Percentiles rank a stretch among this genome's conserved stretches.
Evolutionary conservation across 1,140 invertebrate species (phyloP).

Genomic region (Tachypleus tridentatus): DNA sequence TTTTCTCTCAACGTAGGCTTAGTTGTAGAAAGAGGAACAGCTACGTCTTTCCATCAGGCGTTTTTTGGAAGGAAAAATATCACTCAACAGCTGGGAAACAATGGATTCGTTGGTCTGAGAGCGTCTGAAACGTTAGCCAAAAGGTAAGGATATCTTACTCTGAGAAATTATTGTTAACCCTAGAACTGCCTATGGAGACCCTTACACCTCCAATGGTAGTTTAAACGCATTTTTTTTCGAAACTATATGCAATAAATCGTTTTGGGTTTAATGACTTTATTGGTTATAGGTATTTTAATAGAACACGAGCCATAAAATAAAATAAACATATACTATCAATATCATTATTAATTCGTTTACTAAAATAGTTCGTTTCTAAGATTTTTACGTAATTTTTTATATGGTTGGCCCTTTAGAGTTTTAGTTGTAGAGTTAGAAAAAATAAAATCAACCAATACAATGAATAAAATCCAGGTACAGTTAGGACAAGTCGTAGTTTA

Average conservation of each 20-base stretch:
- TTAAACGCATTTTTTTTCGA: not conserved
- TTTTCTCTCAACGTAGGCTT: conserved; percentile 5
- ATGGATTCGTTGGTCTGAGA: conserved; percentile 13
- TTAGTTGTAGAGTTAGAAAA: no score
- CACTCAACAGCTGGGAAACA: conserved; percentile 3
- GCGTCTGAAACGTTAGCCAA: conserved; percentile 9
- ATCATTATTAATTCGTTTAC: no score
- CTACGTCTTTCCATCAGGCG: conserved; percentile 8
- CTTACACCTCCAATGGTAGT: not conserved
- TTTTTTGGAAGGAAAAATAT: conserved; percentile 9
- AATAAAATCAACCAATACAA: no score
- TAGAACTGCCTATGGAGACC: not conserved
- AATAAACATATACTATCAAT: not conserved
- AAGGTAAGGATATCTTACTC: conserved; percentile 8
- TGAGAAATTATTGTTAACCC: not conserved
- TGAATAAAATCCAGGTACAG: no score
- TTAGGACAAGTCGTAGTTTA: no score
- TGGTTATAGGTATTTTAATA: not conserved
- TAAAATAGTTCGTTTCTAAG: no score
- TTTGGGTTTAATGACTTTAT: no score
- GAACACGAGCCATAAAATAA: not conserved
- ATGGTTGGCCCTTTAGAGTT: no score
- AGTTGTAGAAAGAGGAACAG: conserved; percentile 5
- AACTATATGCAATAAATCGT: not conserved
- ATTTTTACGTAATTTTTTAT: no score